Conservation (phyloP, 2,113 vertebrate species). For the Pelvicachromis taeniatus region DNA sequence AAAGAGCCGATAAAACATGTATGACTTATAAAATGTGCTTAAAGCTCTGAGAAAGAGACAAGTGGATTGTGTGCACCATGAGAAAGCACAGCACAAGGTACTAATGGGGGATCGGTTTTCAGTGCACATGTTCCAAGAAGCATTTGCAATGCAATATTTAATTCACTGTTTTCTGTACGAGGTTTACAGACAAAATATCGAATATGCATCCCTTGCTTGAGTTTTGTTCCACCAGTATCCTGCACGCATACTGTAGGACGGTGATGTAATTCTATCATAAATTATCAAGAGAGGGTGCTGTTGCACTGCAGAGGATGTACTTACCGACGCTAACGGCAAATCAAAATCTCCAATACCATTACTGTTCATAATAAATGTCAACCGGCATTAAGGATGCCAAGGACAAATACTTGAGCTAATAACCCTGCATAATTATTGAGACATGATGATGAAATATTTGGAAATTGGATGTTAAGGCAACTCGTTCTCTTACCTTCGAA, state of each 20-base stretch:
- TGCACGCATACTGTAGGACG: neutral
- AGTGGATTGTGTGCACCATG: neutral
- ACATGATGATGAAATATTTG: conserved; percentile 67
- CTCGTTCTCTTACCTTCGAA: conserved; percentile 33
- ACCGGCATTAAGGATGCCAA: conserved; percentile 68
- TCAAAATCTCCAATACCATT: conserved; percentile 54
- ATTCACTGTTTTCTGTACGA: neutral
- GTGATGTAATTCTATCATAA: conserved; percentile 33
- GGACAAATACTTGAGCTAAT: conserved; percentile 74
- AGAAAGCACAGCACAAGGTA: neutral
- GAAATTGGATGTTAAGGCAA: conserved; percentile 62
- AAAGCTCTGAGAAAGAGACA: neutral
- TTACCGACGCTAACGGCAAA: conserved; percentile 6
- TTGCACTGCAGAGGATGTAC: conserved; percentile 52
- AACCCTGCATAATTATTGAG: conserved; percentile 69
- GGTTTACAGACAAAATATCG: neutral
- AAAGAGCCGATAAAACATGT: neutral
- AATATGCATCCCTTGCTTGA: neutral
- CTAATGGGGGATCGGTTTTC: neutral
- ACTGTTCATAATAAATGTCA: conserved; percentile 70
- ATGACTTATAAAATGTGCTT: neutral
- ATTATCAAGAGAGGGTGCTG: conserved; percentile 68
- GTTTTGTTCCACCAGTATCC: neutral
- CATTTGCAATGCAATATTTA: neutral
- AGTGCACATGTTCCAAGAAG: neutral